Evolutionary conservation across 2,888 invertebrate species (phyloP), one percentile per base, ranked within the genome.

Genomic region (Netelia inedita): DNA sequence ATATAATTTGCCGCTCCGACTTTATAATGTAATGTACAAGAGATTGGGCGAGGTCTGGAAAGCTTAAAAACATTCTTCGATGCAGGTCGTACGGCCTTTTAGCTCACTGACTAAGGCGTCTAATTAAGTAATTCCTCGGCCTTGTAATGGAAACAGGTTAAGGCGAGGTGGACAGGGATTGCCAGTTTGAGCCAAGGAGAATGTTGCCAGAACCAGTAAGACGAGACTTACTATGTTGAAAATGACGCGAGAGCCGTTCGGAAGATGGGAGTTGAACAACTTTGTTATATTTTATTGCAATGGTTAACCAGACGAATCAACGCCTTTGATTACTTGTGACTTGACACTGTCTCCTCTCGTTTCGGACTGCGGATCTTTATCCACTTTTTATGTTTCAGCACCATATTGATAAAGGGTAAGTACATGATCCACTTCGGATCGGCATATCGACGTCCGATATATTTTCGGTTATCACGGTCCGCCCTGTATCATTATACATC

Each of bases 41-140:
- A 46, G 21, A 53, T 11, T 35, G 50, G n/a, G 2, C 11, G 35
- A 65, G 19, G 2, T 35, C 35, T 28, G 28, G 23, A 50, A 43
- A 41, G 14, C 14, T 41, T 14, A 61, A 55, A 59, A 73, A 43
- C 21, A 73, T 78, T 78, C 53, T 41, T 53, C 2, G 8, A 46
- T n/a, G 41, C 72, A 16, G 46, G 57, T 65, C 10, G 41, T 71
- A 28, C 63, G 14, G 5, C 69, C 61, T 53, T n/a, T 35, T 65
- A 14, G 16, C 46, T 79, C 69, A 55, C 61, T 3, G 53, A 11
- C 72, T 65, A 53, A 46, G 69, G 66, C 59, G 61, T 75, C 74
- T 83, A 85, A 85, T 85, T 83, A 79, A 82, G 82, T 73, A 82
- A 85, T 83, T 85, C 71, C 63, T 65, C 28, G n/a, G 35, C 57